phyloP scores from a whole-genome alignment of 2,113 vertebrate genomes.

The Colinus virginianus region DNA sequence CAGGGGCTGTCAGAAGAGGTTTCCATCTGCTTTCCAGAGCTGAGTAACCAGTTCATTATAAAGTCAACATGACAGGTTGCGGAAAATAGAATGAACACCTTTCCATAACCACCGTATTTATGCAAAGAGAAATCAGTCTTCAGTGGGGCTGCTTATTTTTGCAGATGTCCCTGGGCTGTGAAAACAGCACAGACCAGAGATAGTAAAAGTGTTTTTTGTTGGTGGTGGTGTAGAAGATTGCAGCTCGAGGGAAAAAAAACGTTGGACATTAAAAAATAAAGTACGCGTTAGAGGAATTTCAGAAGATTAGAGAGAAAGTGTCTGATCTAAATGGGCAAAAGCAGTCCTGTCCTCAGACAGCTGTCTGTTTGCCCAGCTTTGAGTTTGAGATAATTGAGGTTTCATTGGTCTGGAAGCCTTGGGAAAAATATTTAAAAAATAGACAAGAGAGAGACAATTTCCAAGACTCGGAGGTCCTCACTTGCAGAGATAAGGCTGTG shows the following conservation, averaged over 20 bases:
- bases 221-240: conserved; percentile 23
- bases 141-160: conserved; percentile 26
- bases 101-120: conserved; percentile 67
- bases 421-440: not conserved
- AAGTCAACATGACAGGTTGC: conserved; percentile 56
- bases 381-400: conserved; percentile 40
- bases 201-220: conserved; percentile 48
- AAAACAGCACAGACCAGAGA: conserved; percentile 27
- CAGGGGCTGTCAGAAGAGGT: conserved; percentile 75
- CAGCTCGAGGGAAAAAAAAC: not conserved
- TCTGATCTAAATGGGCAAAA: conserved; percentile 44
- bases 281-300: not conserved
- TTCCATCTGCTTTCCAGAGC: conserved; percentile 59
- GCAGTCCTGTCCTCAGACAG: conserved; percentile 6
- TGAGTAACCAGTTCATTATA: conserved; percentile 74
- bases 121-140: conserved; percentile 46
- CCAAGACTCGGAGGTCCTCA: not conserved
- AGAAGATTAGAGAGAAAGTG: conserved; percentile 27
- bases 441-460: not conserved
- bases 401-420: not conserved
- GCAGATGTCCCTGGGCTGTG: conserved; percentile 29
- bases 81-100: conserved; percentile 59
- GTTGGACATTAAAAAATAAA: conserved; percentile 22
- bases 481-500: not conserved
- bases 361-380: conserved; percentile 15